These are phyloP conservation scores for Anadara kagoshimensis DNA, from an alignment of 1,140 invertebrate genomes.

Conservation along the genomic window DNA sequence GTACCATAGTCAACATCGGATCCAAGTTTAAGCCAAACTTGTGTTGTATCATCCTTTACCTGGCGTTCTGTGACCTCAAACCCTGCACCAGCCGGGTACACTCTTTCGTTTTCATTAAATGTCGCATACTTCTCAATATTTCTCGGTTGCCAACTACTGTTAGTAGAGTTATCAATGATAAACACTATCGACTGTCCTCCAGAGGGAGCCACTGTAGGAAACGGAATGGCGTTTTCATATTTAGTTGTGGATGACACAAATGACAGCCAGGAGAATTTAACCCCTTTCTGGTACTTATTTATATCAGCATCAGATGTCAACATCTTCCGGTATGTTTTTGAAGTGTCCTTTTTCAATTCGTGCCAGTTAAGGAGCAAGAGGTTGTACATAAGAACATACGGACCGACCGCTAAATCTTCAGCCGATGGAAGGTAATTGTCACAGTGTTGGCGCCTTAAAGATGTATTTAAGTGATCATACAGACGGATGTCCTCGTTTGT, in stretches of 20 bases:
- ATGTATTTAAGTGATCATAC: slow-evolving; percentile 14
- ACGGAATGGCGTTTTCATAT: slow-evolving; percentile 10
- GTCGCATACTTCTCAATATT: slow-evolving; percentile 25
- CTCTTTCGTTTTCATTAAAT: slow-evolving; percentile 32
- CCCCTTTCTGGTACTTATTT: slow-evolving; percentile 6
- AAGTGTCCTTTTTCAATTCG: not conserved
- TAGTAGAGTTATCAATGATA: slow-evolving; percentile 17
- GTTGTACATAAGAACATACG: slow-evolving; percentile 25
- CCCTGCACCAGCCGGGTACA: slow-evolving; percentile 40
- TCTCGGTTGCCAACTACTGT: slow-evolving; percentile 11
- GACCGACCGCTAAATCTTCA: slow-evolving; percentile 17
- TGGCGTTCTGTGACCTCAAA: slow-evolving; percentile 17
- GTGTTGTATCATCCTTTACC: not conserved
- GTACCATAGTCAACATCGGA: too few species aligned
- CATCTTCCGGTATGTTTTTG: slow-evolving; percentile 14
- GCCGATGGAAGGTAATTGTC: slow-evolving; percentile 18
- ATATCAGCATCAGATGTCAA: not conserved
- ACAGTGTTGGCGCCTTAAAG: slow-evolving; percentile 16
- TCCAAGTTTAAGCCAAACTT: not conserved
- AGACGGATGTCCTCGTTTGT: slow-evolving; percentile 18
- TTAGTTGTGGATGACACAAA: slow-evolving; percentile 24
- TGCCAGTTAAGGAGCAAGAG: slow-evolving; percentile 15
- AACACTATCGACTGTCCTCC: slow-evolving; percentile 2
- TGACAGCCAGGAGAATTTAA: slow-evolving; percentile 30
- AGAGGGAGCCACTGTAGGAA: slow-evolving; percentile 12